Percentiles rank a stretch among this genome's conserved stretches.
phyloP scores from a whole-genome alignment of 30 jellyfish, hydroid and myxozoan species.

The Aurelia aurita complex sp. Pacific region DNA sequence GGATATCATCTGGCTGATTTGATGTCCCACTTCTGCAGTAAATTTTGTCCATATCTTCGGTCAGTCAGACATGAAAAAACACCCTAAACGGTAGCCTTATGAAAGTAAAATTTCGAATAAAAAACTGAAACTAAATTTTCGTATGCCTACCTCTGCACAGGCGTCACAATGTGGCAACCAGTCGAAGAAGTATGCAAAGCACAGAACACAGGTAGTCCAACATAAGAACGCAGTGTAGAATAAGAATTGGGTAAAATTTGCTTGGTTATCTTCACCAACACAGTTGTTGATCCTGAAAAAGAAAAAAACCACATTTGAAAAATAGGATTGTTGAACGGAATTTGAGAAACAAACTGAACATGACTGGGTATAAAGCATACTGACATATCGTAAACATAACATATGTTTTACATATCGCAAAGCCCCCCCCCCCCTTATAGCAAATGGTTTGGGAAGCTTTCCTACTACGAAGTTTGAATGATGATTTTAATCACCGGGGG shows the following conservation, averaged over 20 bases:
- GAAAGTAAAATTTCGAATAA: not conserved
- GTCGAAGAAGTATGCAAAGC: conserved; percentile 44
- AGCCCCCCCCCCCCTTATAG: no score
- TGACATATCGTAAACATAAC: not conserved
- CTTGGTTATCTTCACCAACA: conserved; percentile 81
- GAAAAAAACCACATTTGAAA: not conserved
- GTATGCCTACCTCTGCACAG: conserved; percentile 21
- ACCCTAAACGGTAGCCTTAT: not conserved
- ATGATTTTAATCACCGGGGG: no score
- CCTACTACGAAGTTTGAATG: no score
- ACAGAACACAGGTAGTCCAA: conserved; percentile 11
- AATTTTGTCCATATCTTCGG: no score
- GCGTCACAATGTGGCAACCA: conserved; percentile 67
- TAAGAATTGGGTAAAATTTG: conserved; percentile 54
- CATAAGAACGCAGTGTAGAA: conserved; percentile 49
- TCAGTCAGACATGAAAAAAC: not conserved
- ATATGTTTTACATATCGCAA: not conserved
- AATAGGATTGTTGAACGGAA: not conserved
- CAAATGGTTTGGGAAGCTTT: no score
- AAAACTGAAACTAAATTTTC: not conserved
- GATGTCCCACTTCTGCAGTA: no score
- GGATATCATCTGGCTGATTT: no score
- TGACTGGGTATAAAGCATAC: not conserved
- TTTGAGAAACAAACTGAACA: no score
- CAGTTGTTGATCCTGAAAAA: conserved; percentile 75